Conservation (phyloP, 1,140 invertebrate genomes). For the Harpegnathos saltator region DNA sequence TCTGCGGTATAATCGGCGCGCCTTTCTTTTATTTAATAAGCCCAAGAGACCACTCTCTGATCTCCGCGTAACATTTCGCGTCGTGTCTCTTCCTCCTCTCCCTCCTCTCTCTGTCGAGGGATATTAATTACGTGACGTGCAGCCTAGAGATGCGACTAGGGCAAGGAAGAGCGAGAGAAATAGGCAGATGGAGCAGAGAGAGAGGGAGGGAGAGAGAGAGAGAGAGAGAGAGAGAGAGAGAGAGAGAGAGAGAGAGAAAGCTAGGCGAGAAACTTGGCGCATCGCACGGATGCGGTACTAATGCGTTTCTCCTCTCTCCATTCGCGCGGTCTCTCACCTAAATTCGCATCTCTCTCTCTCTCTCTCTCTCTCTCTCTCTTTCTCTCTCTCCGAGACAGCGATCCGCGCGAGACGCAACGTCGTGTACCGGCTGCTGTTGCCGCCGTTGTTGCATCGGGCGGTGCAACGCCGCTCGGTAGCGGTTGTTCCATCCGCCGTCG, state of each 20-base stretch:
- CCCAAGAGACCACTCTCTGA: too few species aligned
- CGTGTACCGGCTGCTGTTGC: constrained; percentile 14
- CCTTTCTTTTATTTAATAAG: too few species aligned
- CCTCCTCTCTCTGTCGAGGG: too few species aligned
- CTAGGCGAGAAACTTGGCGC: constrained; percentile 1
- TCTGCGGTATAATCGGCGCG: not conserved
- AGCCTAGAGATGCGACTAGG: constrained; percentile 6
- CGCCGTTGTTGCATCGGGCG: not conserved
- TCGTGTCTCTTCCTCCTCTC: too few species aligned
- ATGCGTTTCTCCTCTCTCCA: constrained; percentile 23
- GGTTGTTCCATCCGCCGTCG: constrained; percentile 20
- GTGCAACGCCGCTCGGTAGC: not conserved
- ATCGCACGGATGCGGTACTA: constrained; percentile 14
- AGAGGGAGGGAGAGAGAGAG: not conserved
- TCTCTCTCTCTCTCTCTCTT: too few species aligned
- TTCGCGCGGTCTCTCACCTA: constrained; percentile 33
- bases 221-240: not conserved
- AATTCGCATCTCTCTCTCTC: constrained; percentile 39
- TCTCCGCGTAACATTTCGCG: not conserved
- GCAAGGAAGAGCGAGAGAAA: too few species aligned
- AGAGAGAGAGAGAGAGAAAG: not conserved
- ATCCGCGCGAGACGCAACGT: constrained; percentile 40
- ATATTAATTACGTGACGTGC: constrained; percentile 16
- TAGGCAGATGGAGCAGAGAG: not conserved
- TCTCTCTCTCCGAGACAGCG: constrained; percentile 50